These are phyloP conservation scores for Lasiurus cinereus DNA, from an alignment of 2,113 vertebrate species.

Conservation along the genomic window DNA sequence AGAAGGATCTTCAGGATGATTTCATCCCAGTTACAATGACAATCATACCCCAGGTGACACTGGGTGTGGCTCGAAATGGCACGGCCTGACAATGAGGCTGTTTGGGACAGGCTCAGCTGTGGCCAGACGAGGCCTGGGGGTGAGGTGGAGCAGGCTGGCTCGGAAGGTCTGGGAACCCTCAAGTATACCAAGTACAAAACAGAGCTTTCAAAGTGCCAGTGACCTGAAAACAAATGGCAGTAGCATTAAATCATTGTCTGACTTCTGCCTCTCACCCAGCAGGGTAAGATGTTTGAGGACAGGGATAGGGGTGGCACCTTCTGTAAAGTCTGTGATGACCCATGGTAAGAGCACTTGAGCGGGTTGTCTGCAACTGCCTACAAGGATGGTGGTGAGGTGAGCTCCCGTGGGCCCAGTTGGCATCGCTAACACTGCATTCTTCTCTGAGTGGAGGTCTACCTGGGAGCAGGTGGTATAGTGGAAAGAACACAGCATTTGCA, in stretches of 20 bases:
- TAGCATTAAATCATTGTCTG: not conserved
- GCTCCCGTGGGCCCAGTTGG: not conserved
- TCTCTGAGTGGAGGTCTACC: not conserved
- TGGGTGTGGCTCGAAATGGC: not conserved
- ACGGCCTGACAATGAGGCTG: not conserved
- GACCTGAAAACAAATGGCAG: not conserved
- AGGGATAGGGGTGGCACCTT: not conserved
- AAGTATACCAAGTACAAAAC: not conserved
- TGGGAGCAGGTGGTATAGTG: rapidly evolving
- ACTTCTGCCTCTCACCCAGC: not conserved
- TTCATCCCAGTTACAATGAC: not conserved
- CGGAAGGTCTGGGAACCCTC: not conserved
- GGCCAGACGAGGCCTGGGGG: not conserved
- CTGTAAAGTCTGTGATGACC: not conserved
- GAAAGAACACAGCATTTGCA: not conserved
- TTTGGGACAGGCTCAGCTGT: not conserved
- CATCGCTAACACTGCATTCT: not conserved
- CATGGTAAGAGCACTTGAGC: not conserved
- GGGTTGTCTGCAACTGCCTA: not conserved
- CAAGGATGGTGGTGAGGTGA: rapidly evolving
- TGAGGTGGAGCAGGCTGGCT: not conserved
- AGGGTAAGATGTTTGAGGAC: not conserved
- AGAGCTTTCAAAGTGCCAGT: not conserved
- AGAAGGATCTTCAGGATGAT: not conserved
- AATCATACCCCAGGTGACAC: not conserved